A percentile compares a stretch with the other conserved stretches of the same genome.
Conservation (phyloP, 2,888 invertebrate species). For the Pseudanteris insignis region DNA sequence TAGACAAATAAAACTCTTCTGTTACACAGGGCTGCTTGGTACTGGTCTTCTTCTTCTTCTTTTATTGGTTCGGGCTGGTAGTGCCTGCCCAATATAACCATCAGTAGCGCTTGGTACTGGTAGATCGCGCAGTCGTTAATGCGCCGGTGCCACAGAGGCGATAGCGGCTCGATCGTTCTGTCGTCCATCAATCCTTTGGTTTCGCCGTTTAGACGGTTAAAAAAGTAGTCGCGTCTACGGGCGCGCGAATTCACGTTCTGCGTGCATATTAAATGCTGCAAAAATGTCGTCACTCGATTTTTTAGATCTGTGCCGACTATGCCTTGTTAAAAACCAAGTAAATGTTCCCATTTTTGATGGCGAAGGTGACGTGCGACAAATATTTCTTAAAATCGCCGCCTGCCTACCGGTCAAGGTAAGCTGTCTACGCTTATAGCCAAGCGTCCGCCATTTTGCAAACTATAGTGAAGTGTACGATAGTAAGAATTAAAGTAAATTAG, state of each 20-base stretch:
- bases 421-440: constrained; percentile 51
- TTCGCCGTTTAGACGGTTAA: constrained; percentile 12
- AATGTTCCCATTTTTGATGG: constrained; percentile 77
- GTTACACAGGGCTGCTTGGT: too few relatives aligned
- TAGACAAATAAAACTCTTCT: too few relatives aligned
- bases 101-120: too few relatives aligned
- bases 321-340: constrained; percentile 69
- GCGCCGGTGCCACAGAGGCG: constrained; percentile 7
- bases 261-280: constrained; percentile 56
- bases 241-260: constrained; percentile 55
- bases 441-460: constrained; percentile 59
- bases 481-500: too few relatives aligned
- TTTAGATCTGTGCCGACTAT: constrained; percentile 65
- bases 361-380: constrained; percentile 71
- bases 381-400: constrained; percentile 76
- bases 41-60: too few relatives aligned
- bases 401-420: constrained; percentile 80
- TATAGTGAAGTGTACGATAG: background rate
- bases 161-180: too few relatives aligned
- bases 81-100: too few relatives aligned
- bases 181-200: constrained; percentile 9
- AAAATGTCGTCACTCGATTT: constrained; percentile 65
- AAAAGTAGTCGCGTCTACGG: constrained; percentile 27
- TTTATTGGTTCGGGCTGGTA: too few relatives aligned
- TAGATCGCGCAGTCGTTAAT: constrained; percentile 1